Evolutionary conservation across 2,113 vertebrate species (phyloP).

Genomic region (Labeo catla): DNA sequence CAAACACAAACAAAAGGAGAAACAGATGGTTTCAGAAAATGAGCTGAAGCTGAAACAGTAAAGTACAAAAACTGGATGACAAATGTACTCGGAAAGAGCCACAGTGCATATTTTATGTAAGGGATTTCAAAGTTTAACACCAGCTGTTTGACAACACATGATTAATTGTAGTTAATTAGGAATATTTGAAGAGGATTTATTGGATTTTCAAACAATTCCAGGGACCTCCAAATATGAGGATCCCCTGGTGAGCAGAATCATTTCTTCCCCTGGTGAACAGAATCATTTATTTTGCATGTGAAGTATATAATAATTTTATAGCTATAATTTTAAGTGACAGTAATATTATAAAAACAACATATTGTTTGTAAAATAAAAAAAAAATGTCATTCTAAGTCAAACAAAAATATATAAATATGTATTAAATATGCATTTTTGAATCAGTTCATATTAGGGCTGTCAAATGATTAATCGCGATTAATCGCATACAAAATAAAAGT

Average conservation of each 20-base stretch:
- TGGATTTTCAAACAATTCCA: not conserved
- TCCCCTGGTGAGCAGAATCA: too few species aligned
- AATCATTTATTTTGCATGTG: too few species aligned
- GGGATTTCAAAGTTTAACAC: slow-evolving; percentile 39
- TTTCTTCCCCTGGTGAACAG: too few species aligned
- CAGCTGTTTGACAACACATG: slow-evolving; percentile 50
- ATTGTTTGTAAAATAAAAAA: too few species aligned
- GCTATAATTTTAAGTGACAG: too few species aligned
- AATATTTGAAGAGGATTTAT: not conserved
- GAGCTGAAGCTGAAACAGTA: slow-evolving; percentile 22
- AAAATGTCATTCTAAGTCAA: not conserved
- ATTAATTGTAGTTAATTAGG: slow-evolving; percentile 68
- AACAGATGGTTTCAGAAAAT: slow-evolving; percentile 25
- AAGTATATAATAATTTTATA: too few species aligned
- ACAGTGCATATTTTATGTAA: slow-evolving; percentile 63
- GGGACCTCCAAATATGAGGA: not conserved
- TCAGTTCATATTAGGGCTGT: not conserved
- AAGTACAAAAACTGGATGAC: slow-evolving; percentile 30
- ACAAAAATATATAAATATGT: not conserved
- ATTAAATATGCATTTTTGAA: not conserved
- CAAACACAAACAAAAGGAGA: slow-evolving; percentile 31
- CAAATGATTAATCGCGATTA: too few species aligned
- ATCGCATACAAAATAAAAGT: too few species aligned
- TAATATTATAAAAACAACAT: too few species aligned
- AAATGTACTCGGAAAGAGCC: slow-evolving; percentile 1